phyloP scores from a whole-genome alignment of 1,140 invertebrate species.

The Sycobia sp. region DNA sequence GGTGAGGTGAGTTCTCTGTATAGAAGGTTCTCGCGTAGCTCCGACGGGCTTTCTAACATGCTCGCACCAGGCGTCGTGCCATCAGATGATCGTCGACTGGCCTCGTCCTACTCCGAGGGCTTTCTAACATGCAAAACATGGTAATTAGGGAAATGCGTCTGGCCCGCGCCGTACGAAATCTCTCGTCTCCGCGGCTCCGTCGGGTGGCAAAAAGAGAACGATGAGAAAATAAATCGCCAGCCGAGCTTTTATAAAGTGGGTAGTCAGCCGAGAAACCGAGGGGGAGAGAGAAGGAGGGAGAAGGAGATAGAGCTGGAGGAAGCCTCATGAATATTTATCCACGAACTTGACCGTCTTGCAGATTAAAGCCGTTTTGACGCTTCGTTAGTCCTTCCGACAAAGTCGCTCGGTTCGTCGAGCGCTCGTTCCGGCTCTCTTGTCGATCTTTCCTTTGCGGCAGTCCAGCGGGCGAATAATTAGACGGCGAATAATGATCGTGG shows the following conservation, averaged over 20 bases:
- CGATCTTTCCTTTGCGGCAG: neutral
- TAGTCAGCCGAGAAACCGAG: too few species aligned
- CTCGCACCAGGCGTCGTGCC: too few species aligned
- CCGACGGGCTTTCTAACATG: too few species aligned
- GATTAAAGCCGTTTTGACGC: conserved; percentile 28
- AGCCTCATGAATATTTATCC: conserved; percentile 26
- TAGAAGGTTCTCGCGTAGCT: too few species aligned
- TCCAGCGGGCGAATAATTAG: too few species aligned
- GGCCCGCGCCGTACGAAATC: too few species aligned
- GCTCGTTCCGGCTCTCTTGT: neutral
- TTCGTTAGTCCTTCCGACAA: conserved; percentile 22
- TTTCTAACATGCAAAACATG: too few species aligned
- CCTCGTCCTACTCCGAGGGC: too few species aligned
- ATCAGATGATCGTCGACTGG: too few species aligned
- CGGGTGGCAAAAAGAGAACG: too few species aligned
- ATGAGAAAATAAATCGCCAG: neutral
- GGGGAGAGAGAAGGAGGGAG: neutral
- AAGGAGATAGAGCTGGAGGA: conserved; percentile 6
- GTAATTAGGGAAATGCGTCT: neutral
- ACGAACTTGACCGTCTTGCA: conserved; percentile 9
- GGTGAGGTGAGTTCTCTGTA: too few species aligned
- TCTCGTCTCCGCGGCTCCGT: too few species aligned
- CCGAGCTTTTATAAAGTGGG: conserved; percentile 7
- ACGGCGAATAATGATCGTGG: neutral
- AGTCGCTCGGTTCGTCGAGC: neutral